phyloP scores from a whole-genome alignment of 2,113 vertebrate species.

The Eubucco bourcierii region DNA sequence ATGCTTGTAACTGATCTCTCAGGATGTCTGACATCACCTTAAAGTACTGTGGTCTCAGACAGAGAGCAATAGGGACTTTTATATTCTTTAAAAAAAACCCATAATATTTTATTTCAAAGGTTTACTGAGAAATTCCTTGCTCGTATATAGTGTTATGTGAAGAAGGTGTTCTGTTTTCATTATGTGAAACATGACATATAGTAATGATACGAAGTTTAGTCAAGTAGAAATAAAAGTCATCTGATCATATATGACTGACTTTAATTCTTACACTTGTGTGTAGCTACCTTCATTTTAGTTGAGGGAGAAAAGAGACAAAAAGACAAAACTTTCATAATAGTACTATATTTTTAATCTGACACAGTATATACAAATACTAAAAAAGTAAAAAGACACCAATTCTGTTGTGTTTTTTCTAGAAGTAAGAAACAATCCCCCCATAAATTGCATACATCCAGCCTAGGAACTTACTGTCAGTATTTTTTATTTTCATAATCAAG shows the following conservation, averaged over 20 bases:
- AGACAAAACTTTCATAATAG: not conserved
- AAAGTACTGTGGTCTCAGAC: not conserved
- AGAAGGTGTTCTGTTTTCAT: not conserved
- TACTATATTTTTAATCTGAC: not conserved
- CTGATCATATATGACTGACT: not conserved
- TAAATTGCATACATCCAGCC: too few relatives aligned
- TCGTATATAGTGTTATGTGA: not conserved
- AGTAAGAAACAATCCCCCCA: not conserved
- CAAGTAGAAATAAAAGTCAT: not conserved
- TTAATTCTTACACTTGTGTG: not conserved
- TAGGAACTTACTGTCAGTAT: not conserved
- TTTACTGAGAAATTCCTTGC: not conserved
- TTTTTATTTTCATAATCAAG: not conserved
- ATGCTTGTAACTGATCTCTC: not conserved
- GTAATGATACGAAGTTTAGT: not conserved
- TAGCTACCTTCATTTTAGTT: not conserved
- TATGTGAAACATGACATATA: not conserved
- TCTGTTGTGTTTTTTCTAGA: not conserved
- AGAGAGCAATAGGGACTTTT: not conserved
- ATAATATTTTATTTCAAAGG: not conserved
- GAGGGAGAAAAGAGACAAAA: not conserved
- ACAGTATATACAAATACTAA: too few relatives aligned
- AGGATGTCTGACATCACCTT: not conserved
- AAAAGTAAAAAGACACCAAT: not conserved
- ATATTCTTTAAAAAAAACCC: not conserved